Conservation (phyloP, 2,888 invertebrate species). For the Oxytorus armatus region DNA sequence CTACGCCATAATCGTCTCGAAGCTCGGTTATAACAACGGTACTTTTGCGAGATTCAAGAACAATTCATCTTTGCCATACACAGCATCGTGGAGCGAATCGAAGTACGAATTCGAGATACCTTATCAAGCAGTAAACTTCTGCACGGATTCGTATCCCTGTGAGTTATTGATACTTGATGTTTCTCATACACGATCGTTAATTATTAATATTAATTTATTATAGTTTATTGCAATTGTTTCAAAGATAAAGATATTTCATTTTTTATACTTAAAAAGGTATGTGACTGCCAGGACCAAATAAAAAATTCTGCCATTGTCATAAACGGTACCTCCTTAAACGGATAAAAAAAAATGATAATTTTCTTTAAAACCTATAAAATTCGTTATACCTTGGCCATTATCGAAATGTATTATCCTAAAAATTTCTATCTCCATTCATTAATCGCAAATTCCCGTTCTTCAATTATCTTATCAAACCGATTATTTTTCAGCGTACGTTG, state of each 20-base stretch:
- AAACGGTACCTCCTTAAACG: too few relatives aligned
- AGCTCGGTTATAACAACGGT: conserved; percentile 69
- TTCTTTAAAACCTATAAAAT: too few relatives aligned
- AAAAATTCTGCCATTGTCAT: too few relatives aligned
- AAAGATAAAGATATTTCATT: too few relatives aligned
- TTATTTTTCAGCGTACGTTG: conserved; percentile 63
- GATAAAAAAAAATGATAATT: too few relatives aligned
- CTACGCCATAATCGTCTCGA: conserved; percentile 80
- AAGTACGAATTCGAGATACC: conserved; percentile 74
- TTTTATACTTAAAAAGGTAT: too few relatives aligned
- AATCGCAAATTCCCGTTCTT: not conserved
- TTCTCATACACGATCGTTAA: not conserved
- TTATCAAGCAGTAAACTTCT: conserved; percentile 78
- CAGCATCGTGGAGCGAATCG: conserved; percentile 79
- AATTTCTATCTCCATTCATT: not conserved
- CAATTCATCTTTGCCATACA: conserved; percentile 74
- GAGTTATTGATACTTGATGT: conserved; percentile 49
- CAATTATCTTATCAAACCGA: not conserved
- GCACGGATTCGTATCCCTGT: conserved; percentile 76
- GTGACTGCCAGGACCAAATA: too few relatives aligned
- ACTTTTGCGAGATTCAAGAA: conserved; percentile 69
- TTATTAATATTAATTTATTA: not conserved
- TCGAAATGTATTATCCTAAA: not conserved
- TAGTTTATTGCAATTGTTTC: too few relatives aligned
- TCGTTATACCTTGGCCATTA: too few relatives aligned